Conservation (phyloP, 2,797 vertebrate species). For the Gallinago solitaria region DNA sequence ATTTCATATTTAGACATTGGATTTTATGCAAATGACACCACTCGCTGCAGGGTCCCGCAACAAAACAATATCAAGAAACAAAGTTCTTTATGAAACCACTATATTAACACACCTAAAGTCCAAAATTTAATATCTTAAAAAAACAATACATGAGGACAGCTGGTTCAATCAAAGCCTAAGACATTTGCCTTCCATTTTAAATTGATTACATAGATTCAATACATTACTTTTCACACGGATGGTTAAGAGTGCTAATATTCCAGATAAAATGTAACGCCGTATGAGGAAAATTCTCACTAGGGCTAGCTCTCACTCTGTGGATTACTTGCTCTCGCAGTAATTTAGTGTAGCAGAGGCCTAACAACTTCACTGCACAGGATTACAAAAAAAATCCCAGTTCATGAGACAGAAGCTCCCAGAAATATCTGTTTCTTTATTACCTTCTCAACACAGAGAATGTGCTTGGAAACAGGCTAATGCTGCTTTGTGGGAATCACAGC, state of each 20-base stretch:
- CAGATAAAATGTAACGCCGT: neutral
- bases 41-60: neutral
- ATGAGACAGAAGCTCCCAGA: conserved; percentile 12
- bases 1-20: neutral
- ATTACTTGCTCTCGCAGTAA: neutral
- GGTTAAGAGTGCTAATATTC: conserved; percentile 45
- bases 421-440: neutral
- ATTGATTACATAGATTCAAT: conserved; percentile 20
- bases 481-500: neutral
- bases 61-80: neutral
- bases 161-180: neutral
- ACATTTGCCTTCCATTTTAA: neutral
- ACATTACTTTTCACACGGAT: neutral
- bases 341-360: neutral
- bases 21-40: neutral
- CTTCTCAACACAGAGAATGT: neutral
- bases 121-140: neutral
- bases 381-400: neutral
- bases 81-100: neutral
- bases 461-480: neutral
- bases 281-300: conserved; percentile 1
- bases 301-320: neutral
- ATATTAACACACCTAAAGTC: neutral
- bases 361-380: neutral
- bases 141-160: neutral